Conservation (phyloP, 1,140 invertebrate species). For the Drosophila littoralis region DNA sequence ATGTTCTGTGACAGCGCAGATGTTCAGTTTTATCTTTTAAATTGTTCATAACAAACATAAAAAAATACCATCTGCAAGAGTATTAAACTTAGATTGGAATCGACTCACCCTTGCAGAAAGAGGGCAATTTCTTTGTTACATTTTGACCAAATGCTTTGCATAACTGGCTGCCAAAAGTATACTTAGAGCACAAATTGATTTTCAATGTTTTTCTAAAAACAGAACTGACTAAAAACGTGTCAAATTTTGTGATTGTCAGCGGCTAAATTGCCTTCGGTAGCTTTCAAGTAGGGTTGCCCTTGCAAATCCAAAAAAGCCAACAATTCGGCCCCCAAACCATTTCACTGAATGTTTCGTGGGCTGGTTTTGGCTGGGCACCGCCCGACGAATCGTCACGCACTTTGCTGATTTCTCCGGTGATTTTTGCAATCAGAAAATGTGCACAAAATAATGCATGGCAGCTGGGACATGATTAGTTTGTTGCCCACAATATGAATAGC, state of each 20-base stretch:
- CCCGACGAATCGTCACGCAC: conserved; percentile 20
- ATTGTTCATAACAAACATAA: too few species aligned
- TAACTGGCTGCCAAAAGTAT: background rate
- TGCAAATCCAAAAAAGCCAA: background rate
- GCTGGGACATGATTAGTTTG: conserved; percentile 67
- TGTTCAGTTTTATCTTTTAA: too few species aligned
- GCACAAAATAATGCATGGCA: conserved; percentile 60
- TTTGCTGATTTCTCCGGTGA: conserved; percentile 75
- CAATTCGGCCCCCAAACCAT: background rate
- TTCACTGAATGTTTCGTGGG: background rate
- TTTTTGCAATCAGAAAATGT: conserved; percentile 77
- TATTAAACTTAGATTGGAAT: too few species aligned
- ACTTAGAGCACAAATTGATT: conserved; percentile 55
- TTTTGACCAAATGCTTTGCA: conserved; percentile 5
- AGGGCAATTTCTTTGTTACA: background rate
- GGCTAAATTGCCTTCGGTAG: conserved; percentile 4
- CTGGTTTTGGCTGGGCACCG: background rate
- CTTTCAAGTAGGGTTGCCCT: background rate
- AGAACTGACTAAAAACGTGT: conserved; percentile 31
- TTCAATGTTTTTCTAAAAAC: conserved; percentile 55
- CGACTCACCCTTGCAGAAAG: too few species aligned
- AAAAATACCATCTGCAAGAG: too few species aligned
- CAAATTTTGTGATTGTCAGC: conserved; percentile 36
- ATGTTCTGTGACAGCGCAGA: too few species aligned
- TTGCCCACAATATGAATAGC: conserved; percentile 49